Percentiles rank a stretch among this genome's conserved stretches.
These are phyloP conservation scores for Mobula hypostoma DNA, from an alignment of 2,113 vertebrate species.

Conservation along the genomic window DNA sequence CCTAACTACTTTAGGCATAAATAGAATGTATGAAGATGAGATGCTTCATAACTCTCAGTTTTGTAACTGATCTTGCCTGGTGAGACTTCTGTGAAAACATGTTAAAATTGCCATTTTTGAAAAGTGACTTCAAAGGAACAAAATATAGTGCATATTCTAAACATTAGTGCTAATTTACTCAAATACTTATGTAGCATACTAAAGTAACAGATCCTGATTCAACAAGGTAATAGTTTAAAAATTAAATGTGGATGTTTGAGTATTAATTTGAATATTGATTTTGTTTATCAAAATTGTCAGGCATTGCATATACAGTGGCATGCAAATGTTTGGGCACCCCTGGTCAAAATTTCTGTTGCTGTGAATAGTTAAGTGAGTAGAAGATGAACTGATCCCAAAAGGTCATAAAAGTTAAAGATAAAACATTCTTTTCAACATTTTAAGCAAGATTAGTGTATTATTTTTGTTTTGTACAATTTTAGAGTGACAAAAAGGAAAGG, in stretches of 20 bases:
- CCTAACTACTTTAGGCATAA: neutral
- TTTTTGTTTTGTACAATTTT: too few species aligned
- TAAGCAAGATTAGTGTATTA: too few species aligned
- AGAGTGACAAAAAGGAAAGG: too few species aligned
- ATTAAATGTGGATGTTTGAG: neutral
- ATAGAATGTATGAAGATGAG: neutral
- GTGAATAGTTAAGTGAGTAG: too few species aligned
- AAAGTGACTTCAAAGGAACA: neutral
- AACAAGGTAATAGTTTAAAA: neutral
- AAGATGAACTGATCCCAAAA: too few species aligned
- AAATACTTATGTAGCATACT: neutral
- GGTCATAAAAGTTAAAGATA: too few species aligned
- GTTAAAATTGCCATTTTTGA: neutral
- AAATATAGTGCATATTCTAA: neutral
- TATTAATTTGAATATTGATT: neutral
- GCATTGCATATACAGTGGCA: neutral
- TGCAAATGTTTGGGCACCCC: too few species aligned
- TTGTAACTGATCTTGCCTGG: neutral
- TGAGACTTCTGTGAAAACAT: neutral
- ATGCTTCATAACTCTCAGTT: neutral
- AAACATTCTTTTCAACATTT: too few species aligned
- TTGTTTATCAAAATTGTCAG: neutral
- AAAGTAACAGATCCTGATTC: neutral
- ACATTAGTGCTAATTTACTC: neutral
- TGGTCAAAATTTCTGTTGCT: too few species aligned